phyloP scores from a whole-genome alignment of 2,888 invertebrate species.

The Norana najaformis region DNA sequence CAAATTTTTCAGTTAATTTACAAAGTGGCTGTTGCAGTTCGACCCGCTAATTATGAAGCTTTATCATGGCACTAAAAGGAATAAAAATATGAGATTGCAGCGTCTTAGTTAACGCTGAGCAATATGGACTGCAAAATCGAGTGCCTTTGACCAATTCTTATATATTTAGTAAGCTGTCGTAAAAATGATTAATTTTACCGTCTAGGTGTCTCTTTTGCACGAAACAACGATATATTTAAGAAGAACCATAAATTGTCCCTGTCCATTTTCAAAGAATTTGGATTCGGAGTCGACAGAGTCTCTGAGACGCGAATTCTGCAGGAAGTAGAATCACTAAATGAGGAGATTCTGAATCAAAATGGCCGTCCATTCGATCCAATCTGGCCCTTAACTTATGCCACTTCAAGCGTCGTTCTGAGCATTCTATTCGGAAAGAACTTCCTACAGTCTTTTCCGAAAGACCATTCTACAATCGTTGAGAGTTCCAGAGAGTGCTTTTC shows the following conservation, averaged over 20 bases:
- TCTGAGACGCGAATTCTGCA: conserved; percentile 15
- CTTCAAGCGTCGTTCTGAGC: conserved; percentile 17
- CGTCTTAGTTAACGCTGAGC: too few species aligned
- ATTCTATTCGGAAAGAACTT: conserved; percentile 23
- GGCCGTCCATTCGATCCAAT: conserved; percentile 20
- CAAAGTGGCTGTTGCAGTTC: too few species aligned
- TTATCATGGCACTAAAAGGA: too few species aligned
- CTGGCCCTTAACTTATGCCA: not conserved
- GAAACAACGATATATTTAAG: not conserved
- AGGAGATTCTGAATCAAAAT: not conserved
- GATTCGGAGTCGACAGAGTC: conserved; percentile 24
- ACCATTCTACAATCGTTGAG: not conserved
- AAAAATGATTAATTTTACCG: too few species aligned
- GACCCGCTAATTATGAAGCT: too few species aligned
- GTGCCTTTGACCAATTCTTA: too few species aligned
- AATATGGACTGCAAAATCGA: too few species aligned
- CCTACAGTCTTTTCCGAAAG: not conserved
- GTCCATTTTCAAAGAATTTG: conserved; percentile 26
- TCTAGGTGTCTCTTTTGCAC: not conserved
- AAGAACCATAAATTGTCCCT: not conserved
- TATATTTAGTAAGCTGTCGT: too few species aligned
- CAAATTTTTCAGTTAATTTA: too few species aligned
- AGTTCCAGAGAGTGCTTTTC: not conserved
- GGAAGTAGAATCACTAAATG: conserved; percentile 18
- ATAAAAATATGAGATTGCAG: too few species aligned